phyloP scores from a whole-genome alignment of 2,888 invertebrate species.

The Tortricodes alternella region DNA sequence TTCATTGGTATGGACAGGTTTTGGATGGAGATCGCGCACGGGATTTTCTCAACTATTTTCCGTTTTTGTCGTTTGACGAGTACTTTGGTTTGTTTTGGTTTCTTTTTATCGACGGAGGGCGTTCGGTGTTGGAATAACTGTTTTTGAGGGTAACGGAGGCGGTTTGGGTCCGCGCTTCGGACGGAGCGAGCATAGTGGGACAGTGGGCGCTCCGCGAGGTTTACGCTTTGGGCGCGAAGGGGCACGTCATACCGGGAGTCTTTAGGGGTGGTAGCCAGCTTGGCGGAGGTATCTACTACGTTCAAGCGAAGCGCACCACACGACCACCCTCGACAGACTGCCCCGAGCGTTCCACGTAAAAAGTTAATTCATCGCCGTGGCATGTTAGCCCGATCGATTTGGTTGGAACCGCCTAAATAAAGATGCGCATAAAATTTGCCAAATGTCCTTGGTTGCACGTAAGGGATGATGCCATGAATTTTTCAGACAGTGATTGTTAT shows the following conservation, averaged over 20 bases:
- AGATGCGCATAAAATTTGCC: conserved; percentile 73
- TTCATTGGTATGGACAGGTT: conserved; percentile 72
- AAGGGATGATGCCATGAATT: conserved; percentile 49
- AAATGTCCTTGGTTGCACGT: conserved; percentile 57
- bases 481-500: conserved; percentile 43
- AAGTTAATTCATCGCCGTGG: conserved; percentile 75
- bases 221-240: conserved; percentile 69
- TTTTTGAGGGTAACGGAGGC: conserved; percentile 51
- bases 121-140: conserved; percentile 50
- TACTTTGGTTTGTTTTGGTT: conserved; percentile 43
- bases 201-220: conserved; percentile 61
- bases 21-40: conserved; percentile 67
- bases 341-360: conserved; percentile 63
- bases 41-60: conserved; percentile 63
- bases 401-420: conserved; percentile 60
- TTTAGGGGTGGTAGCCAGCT: conserved; percentile 51
- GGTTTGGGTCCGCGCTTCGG: conserved; percentile 62
- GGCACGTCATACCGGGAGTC: conserved; percentile 52
- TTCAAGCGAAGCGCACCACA: conserved; percentile 36
- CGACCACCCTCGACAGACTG: conserved; percentile 58
- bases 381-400: conserved; percentile 75
- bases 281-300: conserved; percentile 31
- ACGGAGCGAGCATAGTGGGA: conserved; percentile 62
- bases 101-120: conserved; percentile 38
- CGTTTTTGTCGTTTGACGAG: conserved; percentile 63